phyloP scores from a whole-genome alignment of 2,113 vertebrate genomes.

The Hepsetus odoe region DNA sequence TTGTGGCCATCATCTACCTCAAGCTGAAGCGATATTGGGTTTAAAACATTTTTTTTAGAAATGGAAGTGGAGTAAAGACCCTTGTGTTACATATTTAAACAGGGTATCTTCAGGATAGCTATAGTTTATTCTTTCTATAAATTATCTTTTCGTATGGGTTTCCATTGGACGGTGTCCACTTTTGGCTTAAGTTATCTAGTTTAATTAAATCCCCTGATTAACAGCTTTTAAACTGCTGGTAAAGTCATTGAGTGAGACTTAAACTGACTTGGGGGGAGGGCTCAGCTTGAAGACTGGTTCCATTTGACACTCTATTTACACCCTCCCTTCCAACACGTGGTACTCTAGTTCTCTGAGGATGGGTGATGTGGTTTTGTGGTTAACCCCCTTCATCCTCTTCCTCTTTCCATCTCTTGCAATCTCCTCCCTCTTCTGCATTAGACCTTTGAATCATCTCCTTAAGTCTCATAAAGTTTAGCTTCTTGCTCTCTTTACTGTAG shows the following conservation, averaged over 20 bases:
- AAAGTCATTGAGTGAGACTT: background rate
- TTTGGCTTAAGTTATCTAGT: background rate
- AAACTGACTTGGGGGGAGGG: slow-evolving; percentile 1
- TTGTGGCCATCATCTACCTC: background rate
- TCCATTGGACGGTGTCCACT: background rate
- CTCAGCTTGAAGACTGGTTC: slow-evolving; percentile 28
- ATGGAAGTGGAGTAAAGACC: background rate
- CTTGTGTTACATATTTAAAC: no score
- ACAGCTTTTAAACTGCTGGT: background rate
- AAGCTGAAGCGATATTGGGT: background rate
- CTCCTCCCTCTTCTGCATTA: slow-evolving; percentile 2
- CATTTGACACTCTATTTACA: slow-evolving; percentile 24
- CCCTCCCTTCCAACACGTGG: slow-evolving; percentile 25
- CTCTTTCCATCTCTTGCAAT: slow-evolving; percentile 11
- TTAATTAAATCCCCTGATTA: background rate
- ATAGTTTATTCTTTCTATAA: no score
- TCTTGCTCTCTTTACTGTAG: background rate
- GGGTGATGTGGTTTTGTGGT: slow-evolving; percentile 31
- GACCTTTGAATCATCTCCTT: background rate
- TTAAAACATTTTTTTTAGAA: background rate
- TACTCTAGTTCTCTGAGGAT: slow-evolving; percentile 13
- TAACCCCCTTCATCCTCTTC: slow-evolving; percentile 1
- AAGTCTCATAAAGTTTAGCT: background rate
- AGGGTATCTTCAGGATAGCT: no score
- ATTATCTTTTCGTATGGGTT: no score